These are phyloP conservation scores for Priocnemis perturbator DNA, from an alignment of 2,888 invertebrate species.

Conservation along the genomic window DNA sequence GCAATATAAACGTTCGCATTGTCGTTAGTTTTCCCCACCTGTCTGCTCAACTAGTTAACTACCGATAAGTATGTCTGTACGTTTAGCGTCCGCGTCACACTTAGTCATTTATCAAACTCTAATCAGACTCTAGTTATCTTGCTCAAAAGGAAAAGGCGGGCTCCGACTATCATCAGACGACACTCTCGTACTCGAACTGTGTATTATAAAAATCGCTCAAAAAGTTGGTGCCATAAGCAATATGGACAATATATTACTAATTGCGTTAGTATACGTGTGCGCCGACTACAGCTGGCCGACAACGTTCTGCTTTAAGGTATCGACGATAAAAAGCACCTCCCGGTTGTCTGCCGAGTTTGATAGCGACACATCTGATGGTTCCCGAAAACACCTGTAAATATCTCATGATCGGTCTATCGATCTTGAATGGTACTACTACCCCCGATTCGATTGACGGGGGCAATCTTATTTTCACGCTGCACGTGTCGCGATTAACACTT, in stretches of 20 bases:
- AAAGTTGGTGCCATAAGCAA: constrained; percentile 67
- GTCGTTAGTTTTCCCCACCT: constrained; percentile 56
- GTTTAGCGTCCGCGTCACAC: constrained; percentile 41
- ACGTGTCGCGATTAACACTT: constrained; percentile 15
- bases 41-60: constrained; percentile 66
- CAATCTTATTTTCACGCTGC: too few species aligned
- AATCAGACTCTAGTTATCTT: constrained; percentile 43
- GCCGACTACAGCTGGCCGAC: constrained; percentile 62
- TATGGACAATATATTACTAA: constrained; percentile 65
- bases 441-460: neutral
- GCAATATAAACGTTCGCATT: constrained; percentile 55
- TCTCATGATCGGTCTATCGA: neutral
- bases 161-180: constrained; percentile 2
- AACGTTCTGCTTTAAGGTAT: constrained; percentile 43
- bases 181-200: neutral
- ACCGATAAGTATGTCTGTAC: constrained; percentile 46
- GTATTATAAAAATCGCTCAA: constrained; percentile 58
- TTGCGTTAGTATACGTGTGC: constrained; percentile 42
- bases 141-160: constrained; percentile 39
- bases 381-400: too few species aligned
- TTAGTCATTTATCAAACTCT: constrained; percentile 33
- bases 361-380: neutral
- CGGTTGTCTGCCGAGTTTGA: constrained; percentile 23
- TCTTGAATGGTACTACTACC: neutral
- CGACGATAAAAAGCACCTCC: constrained; percentile 19